phyloP scores from a whole-genome alignment of 2,797 vertebrate species.

The Cetoscarus ocellatus region DNA sequence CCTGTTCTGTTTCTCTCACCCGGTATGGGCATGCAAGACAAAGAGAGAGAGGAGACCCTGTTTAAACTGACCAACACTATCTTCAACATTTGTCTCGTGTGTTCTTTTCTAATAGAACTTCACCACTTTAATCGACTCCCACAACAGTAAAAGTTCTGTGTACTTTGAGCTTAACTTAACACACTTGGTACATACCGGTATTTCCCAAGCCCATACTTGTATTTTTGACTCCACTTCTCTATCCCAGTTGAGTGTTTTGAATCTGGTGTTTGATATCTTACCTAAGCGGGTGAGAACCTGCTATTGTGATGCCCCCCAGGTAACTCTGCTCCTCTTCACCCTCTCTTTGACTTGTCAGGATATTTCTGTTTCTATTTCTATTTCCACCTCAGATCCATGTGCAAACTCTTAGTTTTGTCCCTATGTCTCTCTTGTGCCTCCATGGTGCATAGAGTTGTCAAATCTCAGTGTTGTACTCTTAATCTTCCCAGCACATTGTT shows the following conservation, averaged over 20 bases:
- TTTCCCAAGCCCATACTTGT: constrained; percentile 32
- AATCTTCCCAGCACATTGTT: constrained; percentile 59
- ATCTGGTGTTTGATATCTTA: constrained; percentile 52
- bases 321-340: constrained; percentile 53
- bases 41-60: constrained; percentile 43
- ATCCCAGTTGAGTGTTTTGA: constrained; percentile 49
- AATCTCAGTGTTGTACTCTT: constrained; percentile 71
- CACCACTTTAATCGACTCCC: constrained; percentile 9
- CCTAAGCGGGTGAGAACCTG: constrained; percentile 40
- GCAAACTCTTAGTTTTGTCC: constrained; percentile 48
- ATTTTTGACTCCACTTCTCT: constrained; percentile 33
- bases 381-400: constrained; percentile 23
- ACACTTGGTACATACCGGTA: constrained; percentile 36
- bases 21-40: constrained; percentile 58
- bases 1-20: constrained; percentile 67
- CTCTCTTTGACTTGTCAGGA: constrained; percentile 52
- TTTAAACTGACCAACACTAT: constrained; percentile 56
- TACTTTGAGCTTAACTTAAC: constrained; percentile 28
- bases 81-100: constrained; percentile 42
- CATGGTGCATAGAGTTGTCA: constrained; percentile 43
- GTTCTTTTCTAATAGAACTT: constrained; percentile 33
- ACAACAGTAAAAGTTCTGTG: constrained; percentile 29
- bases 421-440: constrained; percentile 46
- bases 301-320: constrained; percentile 55
- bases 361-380: constrained; percentile 60